Conservation (phyloP, 2,113 vertebrate species). For the Ptilonorhynchus violaceus region DNA sequence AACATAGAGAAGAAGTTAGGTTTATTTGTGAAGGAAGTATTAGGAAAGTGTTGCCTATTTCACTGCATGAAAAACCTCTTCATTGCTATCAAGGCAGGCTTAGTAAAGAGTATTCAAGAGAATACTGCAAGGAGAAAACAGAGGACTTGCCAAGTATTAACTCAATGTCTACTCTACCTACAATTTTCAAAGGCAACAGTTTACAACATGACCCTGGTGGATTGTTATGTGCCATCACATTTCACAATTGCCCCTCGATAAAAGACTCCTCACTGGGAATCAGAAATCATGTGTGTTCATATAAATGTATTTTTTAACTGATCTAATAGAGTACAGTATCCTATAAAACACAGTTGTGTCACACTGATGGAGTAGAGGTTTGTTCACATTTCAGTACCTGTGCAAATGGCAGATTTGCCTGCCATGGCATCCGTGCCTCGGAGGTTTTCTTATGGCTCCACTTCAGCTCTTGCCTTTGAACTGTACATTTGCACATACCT, state of each 20-base stretch:
- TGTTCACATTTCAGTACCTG: not conserved
- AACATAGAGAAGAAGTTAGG: not conserved
- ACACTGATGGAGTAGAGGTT: not conserved
- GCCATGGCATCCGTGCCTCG: fast-evolving
- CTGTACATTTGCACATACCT: not conserved
- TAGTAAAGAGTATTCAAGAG: not conserved
- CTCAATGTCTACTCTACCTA: not conserved
- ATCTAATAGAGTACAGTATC: not conserved
- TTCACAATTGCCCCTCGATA: not conserved
- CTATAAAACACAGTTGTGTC: not conserved
- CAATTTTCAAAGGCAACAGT: not conserved
- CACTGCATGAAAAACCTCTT: not conserved
- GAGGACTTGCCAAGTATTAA: not conserved
- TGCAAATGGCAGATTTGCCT: not conserved
- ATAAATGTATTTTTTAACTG: not conserved
- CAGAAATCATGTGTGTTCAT: not conserved
- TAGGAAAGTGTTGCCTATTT: not conserved
- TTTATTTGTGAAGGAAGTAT: not conserved
- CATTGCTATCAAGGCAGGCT: not conserved
- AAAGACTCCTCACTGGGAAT: not conserved
- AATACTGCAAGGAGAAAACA: not conserved
- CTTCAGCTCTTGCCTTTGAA: not conserved
- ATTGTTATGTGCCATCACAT: not conserved
- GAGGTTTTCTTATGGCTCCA: not conserved
- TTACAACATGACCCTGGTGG: not conserved